phyloP scores from a whole-genome alignment of 64 coral and sea anemone species.

The Catalaphyllia jardinei region DNA sequence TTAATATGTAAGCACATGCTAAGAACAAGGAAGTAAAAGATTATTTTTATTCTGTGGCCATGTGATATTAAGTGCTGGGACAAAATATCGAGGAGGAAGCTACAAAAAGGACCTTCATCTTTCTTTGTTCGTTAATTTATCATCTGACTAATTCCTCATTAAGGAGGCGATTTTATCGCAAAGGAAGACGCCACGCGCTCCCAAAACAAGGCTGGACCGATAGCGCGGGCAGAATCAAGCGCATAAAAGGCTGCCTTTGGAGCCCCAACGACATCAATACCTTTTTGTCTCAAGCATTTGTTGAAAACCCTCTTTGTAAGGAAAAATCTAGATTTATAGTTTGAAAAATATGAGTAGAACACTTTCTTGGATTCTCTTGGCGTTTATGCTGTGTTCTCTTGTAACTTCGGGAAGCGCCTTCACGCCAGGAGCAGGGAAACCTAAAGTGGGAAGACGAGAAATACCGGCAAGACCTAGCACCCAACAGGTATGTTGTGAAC shows the following conservation, averaged over 20 bases:
- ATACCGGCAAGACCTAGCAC: not conserved
- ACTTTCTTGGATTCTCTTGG: not conserved
- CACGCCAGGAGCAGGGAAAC: not conserved
- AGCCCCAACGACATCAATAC: not conserved
- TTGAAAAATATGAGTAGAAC: not conserved
- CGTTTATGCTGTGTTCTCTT: not conserved
- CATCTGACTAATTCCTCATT: not conserved
- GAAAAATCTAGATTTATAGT: not conserved
- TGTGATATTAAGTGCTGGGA: conserved; percentile 4
- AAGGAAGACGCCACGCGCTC: not conserved
- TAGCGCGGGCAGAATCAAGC: not conserved
- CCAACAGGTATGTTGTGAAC: too few species aligned
- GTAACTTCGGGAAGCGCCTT: not conserved
- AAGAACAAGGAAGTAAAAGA: not conserved
- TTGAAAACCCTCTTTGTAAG: too few species aligned
- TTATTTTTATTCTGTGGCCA: not conserved
- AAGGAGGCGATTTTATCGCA: conserved; percentile 12
- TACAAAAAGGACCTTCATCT: not conserved
- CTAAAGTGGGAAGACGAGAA: not conserved
- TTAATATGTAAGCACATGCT: not conserved
- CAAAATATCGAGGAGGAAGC: not conserved
- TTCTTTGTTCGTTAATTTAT: conserved; percentile 1
- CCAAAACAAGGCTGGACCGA: too few species aligned
- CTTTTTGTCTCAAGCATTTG: not conserved
- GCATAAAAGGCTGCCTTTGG: not conserved